A percentile compares a stretch with the other conserved stretches of the same genome.
Conservation (phyloP, 2,888 invertebrate species). For the Cheiracanthium punctorium region DNA sequence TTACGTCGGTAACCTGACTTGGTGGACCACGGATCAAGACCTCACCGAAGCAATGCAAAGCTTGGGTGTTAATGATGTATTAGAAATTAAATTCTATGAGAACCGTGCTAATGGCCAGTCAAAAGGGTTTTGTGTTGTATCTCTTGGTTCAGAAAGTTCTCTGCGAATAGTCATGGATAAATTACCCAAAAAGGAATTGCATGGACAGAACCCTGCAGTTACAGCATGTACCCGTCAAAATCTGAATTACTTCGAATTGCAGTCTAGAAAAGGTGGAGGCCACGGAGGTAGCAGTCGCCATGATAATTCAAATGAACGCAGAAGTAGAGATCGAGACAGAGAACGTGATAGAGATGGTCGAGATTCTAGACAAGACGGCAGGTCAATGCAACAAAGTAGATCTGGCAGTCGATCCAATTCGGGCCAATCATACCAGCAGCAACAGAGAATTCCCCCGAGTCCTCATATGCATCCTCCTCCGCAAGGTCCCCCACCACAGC, state of each 20-base stretch:
- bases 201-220: constrained; percentile 95
- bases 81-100: constrained; percentile 99
- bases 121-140: constrained; percentile 98
- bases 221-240: constrained; percentile 96
- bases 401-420: constrained; percentile 64
- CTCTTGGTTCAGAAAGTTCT: constrained; percentile 93
- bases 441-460: constrained; percentile 72
- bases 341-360: constrained; percentile 54
- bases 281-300: constrained; percentile 45
- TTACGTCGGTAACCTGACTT: constrained; percentile 98
- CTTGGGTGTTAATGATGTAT: constrained; percentile 92
- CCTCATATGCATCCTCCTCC: constrained; percentile 73
- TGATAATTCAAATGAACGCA: constrained; percentile 43
- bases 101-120: constrained; percentile 99
- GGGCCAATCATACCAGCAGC: constrained; percentile 66
- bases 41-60: constrained; percentile 91
- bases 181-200: constrained; percentile 94
- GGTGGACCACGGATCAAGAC: constrained; percentile 99
- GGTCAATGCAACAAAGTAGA: constrained; percentile 67
- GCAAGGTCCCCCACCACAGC: constrained; percentile 73
- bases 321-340: constrained; percentile 60
- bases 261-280: constrained; percentile 75
- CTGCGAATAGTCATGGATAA: constrained; percentile 93
- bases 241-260: constrained; percentile 79
- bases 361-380: constrained; percentile 65